Evolutionary conservation across 2,113 vertebrate genomes (phyloP).

Genomic region (Sus scrofa): T2T-Sscrofa CM000824.6:214557501-214558000

Average conservation of each 20-base stretch:
- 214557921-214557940: no score
- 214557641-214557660: background rate
- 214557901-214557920: no score
- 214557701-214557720: background rate
- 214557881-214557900: no score
- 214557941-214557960: no score
- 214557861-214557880: no score
- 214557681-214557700: background rate
- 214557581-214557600: background rate
- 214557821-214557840: background rate
- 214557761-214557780: background rate
- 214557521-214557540: background rate
- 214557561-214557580: background rate
- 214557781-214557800: background rate
- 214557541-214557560: background rate
- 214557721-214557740: background rate
- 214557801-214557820: background rate
- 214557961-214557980: no score
- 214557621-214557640: background rate
- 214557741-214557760: background rate
- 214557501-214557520: background rate
- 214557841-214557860: no score
- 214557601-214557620: background rate
- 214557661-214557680: background rate
- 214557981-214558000: no score